Percentiles rank a stretch among this genome's conserved stretches.
phyloP scores from a whole-genome alignment of 2,888 invertebrate genomes.

The Zootermopsis nevadensis region DNA sequence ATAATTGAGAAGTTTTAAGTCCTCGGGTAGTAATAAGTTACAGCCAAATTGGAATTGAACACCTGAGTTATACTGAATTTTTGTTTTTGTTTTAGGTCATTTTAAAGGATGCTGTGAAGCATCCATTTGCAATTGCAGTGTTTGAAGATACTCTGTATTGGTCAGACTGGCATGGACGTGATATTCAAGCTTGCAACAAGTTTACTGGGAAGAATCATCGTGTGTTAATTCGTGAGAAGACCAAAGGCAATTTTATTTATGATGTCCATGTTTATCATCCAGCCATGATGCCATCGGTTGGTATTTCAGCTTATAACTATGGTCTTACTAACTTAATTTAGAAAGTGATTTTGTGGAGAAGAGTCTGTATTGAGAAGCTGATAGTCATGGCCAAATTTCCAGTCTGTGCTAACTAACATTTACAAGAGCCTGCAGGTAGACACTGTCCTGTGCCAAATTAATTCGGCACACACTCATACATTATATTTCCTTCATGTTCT shows the following conservation, averaged over 20 bases:
- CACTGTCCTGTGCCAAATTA: too few relatives aligned
- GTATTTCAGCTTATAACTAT: constrained; percentile 13
- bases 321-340: too few relatives aligned
- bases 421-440: neutral
- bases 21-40: too few relatives aligned
- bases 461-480: too few relatives aligned
- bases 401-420: neutral
- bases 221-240: constrained; percentile 66
- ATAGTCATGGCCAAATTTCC: too few relatives aligned
- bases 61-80: neutral
- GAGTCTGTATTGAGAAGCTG: too few relatives aligned
- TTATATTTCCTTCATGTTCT: too few relatives aligned
- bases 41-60: too few relatives aligned
- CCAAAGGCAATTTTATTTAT: constrained; percentile 64
- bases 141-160: constrained; percentile 91
- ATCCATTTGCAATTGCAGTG: constrained; percentile 86
- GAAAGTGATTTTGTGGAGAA: too few relatives aligned
- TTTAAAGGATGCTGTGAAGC: constrained; percentile 73
- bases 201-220: constrained; percentile 75
- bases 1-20: too few relatives aligned
- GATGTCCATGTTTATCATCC: constrained; percentile 83
- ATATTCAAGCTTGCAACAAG: constrained; percentile 82
- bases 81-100: constrained; percentile 59
- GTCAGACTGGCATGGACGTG: constrained; percentile 87
- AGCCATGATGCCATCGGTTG: constrained; percentile 66